Evolutionary conservation across 37 sponge, comb jelly and placozoan species (phyloP).

Genomic region (Aphrocallistes beatrix): DNA sequence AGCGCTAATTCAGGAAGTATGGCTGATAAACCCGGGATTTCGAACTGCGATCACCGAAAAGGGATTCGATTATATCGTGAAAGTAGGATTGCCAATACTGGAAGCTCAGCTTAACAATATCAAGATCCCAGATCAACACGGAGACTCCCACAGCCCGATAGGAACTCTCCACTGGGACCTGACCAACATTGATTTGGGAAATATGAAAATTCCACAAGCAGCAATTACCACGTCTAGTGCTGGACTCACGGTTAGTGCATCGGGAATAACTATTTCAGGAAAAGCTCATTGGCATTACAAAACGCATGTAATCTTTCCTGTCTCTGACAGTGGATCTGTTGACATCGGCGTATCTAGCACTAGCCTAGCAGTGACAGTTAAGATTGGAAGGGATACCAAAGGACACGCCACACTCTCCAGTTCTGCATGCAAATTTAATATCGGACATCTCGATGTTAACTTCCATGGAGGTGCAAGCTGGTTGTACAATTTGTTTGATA

Average conservation of each 20-base stretch:
- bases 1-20: too few species aligned
- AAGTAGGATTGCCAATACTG: conserved; percentile 69
- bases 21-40: conserved; percentile 53
- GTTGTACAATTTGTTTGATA: conserved; percentile 72
- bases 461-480: conserved; percentile 88
- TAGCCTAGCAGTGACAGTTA: conserved; percentile 16
- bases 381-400: conserved; percentile 36
- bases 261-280: conserved; percentile 33
- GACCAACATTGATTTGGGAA: conserved; percentile 42
- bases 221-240: conserved; percentile 31
- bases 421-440: conserved; percentile 46
- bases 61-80: conserved; percentile 56
- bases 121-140: conserved; percentile 59
- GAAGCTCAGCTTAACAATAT: conserved; percentile 45
- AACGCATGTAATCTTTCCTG: conserved; percentile 58
- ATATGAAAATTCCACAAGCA: conserved; percentile 49
- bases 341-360: not conserved
- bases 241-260: conserved; percentile 45
- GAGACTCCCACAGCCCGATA: conserved; percentile 46
- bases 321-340: conserved; percentile 17
- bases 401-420: conserved; percentile 58
- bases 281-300: conserved; percentile 73
- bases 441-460: conserved; percentile 46
- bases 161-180: conserved; percentile 45
- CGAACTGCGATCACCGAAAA: conserved; percentile 50